Base-by-base conservation (phyloP, 1,140 invertebrate genomes). In the Daktulosphaira vitifoliae region DNA sequence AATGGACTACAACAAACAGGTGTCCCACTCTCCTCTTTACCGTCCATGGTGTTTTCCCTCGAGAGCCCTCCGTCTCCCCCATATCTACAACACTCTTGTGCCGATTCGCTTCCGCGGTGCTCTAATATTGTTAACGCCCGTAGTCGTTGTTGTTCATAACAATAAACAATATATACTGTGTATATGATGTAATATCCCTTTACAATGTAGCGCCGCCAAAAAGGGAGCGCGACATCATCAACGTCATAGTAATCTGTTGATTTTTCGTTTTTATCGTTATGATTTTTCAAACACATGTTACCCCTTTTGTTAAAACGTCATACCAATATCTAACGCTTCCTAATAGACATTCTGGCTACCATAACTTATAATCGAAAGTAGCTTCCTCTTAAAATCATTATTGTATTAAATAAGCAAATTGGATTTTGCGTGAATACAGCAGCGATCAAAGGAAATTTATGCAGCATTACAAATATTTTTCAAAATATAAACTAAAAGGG, bases 251-350 rank as follows among this genome's bases (percentile, higher is more conserved):
- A 62, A 62, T 62, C 56, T 62, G 56, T 62, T 62, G 56, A 62
- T 62, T 62, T 62, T 46, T 46, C 56, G 56, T 62, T 62, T 62
- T 62, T 62, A 62, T 62, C 56, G 56, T 62, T 62, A 62, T 62
- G 56, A 62, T 62, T 62, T 62, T 62, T 62, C 42, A 25, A 62
- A 62, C 56, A 62, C 56, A 62, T 62, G 56, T 62, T 62, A 62
- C 56, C 56, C 56, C 56, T 48, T 62, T 62, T 59, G 5, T n/a
- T 44, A 44, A 3, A 44, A 15, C 29, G 39, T 39, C 13, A 42
- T 48, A 62, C 22, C 42, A 33, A 33, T 48, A 46, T 62, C 44
- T 62, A 62, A 46, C 25, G 56, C 44, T 42, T 39, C 56, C 42
- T 62, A 62, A 62, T 62, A 59, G 54, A 59, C 26, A 53, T 33